Percentiles rank a stretch among this genome's conserved stretches.
These are phyloP conservation scores for Atethmia centrago DNA, from an alignment of 2,888 invertebrate species.

Conservation along the genomic window DNA sequence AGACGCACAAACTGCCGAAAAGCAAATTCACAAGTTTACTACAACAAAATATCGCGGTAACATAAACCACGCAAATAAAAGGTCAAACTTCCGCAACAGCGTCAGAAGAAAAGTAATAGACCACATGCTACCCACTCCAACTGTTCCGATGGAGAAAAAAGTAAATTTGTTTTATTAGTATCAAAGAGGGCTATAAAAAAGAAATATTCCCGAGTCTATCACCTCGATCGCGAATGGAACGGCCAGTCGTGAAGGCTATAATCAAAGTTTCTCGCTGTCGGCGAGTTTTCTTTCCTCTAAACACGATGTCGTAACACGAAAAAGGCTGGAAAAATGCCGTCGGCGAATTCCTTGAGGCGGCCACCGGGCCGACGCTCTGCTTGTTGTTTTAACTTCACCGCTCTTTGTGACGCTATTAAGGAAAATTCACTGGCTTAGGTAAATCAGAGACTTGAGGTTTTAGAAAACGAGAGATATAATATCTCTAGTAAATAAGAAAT, in stretches of 20 bases:
- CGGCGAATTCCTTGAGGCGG: conserved; percentile 83
- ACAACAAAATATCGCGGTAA: conserved; percentile 71
- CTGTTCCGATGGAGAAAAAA: conserved; percentile 82
- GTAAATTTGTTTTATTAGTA: conserved; percentile 90
- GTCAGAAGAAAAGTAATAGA: conserved; percentile 79
- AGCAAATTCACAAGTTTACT: conserved; percentile 77
- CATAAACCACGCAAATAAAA: conserved; percentile 78
- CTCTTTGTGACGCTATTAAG: conserved; percentile 83
- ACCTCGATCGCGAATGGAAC: conserved; percentile 86
- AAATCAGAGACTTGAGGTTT: conserved; percentile 74
- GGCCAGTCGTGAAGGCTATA: conserved; percentile 89
- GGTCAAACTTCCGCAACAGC: conserved; percentile 82
- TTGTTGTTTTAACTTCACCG: conserved; percentile 84
- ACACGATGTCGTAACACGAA: conserved; percentile 89
- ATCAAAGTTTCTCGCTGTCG: conserved; percentile 89
- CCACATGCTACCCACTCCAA: conserved; percentile 83
- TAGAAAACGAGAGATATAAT: conserved; percentile 53
- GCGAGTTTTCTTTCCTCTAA: conserved; percentile 89
- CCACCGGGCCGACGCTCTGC: conserved; percentile 72
- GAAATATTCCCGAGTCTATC: conserved; percentile 87
- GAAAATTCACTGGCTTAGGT: conserved; percentile 80
- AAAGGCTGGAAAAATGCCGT: conserved; percentile 88
- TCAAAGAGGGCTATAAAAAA: conserved; percentile 88
- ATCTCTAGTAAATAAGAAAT: conserved; percentile 36
- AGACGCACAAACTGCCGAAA: conserved; percentile 72